Evolutionary conservation across 1,140 invertebrate genomes (phyloP), one percentile per base, ranked within the genome.

Genomic region (Adoxophyes honmai): DNA sequence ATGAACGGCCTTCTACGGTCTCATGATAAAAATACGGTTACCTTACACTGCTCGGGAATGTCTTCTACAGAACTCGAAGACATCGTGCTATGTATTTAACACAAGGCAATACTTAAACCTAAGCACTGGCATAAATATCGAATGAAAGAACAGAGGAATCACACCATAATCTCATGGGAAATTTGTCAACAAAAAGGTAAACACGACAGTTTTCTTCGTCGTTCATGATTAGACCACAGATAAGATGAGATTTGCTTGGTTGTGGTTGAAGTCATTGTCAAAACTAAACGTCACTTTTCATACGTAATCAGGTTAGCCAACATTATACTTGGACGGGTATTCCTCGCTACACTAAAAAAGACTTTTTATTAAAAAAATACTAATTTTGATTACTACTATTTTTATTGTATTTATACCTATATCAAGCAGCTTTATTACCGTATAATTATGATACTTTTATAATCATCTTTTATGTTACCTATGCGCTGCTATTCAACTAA

Each of bases 51-150:
- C 0, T 86, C 83, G 13, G 79, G 77, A 34, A 84, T 68, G 62
- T 86, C 83, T 62, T 86, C 82, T 1, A 68, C 70, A 7, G 82
- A 86, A 62, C 81, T 86, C 14, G 71, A 73, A 8, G 82, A 86
- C 82, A 83, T 83, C 9, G 21, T 52, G n/a, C 18, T 51, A 8
- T 10, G 1, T 7, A 52, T 8, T 34, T n/a, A 48, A 34, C 21
- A 39, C 37, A 44, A 56, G 21, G 9, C 33, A 34, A 11, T 33
- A 42, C 10, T 14, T 15, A 18, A 15, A 18, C 34, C 33, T 56
- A 28, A 36, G 37, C 9, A 14, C 21, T 21, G n/a, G 16, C 56
- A 18, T 36, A 8, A 51, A 51, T 36, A 14, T 34, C 15, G 13
- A 21, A 9, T 10, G n/a, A 34, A 51, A 57, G 10, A 37, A 51